phyloP scores from a whole-genome alignment of 2,797 vertebrate genomes.

The Acrossocheilus wenchowensis region DNA sequence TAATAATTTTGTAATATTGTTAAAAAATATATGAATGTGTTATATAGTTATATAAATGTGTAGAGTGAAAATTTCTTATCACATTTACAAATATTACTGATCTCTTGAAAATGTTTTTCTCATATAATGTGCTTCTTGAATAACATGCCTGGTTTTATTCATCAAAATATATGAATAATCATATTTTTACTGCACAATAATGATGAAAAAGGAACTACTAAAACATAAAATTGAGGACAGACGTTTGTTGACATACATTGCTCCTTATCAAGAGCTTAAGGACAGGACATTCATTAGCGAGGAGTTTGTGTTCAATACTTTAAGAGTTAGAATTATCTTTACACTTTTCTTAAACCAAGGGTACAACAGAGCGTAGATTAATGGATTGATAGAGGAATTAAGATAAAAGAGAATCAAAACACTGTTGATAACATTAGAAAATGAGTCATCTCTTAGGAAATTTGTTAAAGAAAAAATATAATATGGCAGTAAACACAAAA shows the following conservation, averaged over 20 bases:
- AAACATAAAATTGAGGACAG: neutral
- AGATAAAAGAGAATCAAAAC: conserved; percentile 53
- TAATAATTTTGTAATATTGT: neutral
- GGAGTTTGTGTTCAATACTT: conserved; percentile 51
- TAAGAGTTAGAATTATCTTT: conserved; percentile 52
- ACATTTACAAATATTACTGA: neutral
- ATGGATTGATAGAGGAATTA: conserved; percentile 62
- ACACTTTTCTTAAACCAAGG: conserved; percentile 60
- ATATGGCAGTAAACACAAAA: conserved; percentile 59
- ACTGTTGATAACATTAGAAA: conserved; percentile 43
- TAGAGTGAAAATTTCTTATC: too few species aligned
- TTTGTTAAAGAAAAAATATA: conserved; percentile 46
- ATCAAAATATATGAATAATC: neutral
- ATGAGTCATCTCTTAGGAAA: conserved; percentile 18
- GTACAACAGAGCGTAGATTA: conserved; percentile 62
- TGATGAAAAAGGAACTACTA: neutral
- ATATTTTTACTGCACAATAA: neutral
- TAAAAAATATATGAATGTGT: too few species aligned
- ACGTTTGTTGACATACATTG: neutral
- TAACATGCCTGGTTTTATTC: neutral
- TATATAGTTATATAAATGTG: too few species aligned
- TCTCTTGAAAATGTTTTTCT: neutral
- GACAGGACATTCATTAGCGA: conserved; percentile 53
- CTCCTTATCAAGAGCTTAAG: neutral
- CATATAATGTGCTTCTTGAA: neutral